Evolutionary conservation across 1,140 invertebrate species (phyloP).

Genomic region (Oryzaephilus surinamensis): DNA sequence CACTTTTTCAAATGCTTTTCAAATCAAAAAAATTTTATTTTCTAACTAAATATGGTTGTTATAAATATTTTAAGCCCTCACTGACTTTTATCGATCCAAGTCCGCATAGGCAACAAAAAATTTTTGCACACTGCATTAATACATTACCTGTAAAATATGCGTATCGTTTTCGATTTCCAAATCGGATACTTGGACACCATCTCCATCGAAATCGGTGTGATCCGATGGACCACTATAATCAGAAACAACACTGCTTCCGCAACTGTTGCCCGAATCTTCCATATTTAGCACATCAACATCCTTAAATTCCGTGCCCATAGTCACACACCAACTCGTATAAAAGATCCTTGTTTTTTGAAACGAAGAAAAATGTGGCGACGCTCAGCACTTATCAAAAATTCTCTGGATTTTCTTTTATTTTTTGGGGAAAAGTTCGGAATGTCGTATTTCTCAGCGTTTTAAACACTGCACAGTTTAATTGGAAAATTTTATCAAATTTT

Average conservation of each 20-base stretch:
- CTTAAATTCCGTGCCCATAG: constrained; percentile 28
- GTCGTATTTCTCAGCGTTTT: not conserved
- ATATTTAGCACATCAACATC: constrained; percentile 30
- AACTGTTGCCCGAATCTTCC: constrained; percentile 36
- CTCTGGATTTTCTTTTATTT: too few relatives aligned
- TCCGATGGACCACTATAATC: constrained; percentile 31
- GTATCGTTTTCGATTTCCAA: too few relatives aligned
- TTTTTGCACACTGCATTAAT: too few relatives aligned
- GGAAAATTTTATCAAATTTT: not conserved
- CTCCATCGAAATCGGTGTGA: constrained; percentile 25
- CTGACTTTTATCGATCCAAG: too few relatives aligned
- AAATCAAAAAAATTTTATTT: too few relatives aligned
- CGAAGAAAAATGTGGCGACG: not conserved
- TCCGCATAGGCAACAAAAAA: too few relatives aligned
- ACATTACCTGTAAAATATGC: too few relatives aligned
- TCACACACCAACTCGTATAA: constrained; percentile 11
- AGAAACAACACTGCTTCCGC: constrained; percentile 33
- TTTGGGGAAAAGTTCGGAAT: not conserved
- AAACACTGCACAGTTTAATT: not conserved
- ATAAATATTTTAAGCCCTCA: too few relatives aligned
- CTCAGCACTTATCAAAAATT: too few relatives aligned
- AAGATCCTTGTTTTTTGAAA: not conserved
- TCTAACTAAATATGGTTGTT: too few relatives aligned
- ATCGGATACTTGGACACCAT: constrained; percentile 33
- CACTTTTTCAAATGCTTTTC: too few relatives aligned